These are phyloP conservation scores for Lipophrys pholis DNA, from an alignment of 2,113 vertebrate genomes.

Conservation along the genomic window DNA sequence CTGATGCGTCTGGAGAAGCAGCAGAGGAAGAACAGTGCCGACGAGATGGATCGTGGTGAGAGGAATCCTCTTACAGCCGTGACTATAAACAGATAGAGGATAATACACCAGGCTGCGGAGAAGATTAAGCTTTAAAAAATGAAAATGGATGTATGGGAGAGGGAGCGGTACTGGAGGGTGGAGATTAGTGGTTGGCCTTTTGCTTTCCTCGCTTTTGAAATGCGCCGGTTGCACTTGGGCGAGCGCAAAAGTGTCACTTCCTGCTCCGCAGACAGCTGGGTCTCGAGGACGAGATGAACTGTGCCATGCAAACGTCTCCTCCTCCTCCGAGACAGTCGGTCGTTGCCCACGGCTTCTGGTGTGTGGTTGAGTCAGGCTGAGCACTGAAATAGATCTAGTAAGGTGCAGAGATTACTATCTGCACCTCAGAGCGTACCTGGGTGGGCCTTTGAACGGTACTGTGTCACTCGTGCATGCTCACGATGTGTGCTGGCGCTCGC, in stretches of 20 bases:
- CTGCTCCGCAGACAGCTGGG: conserved; percentile 36
- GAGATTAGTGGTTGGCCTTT: conserved; percentile 9
- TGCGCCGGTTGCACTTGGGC: too few species aligned
- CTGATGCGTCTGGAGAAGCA: too few species aligned
- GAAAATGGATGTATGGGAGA: background rate
- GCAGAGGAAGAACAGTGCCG: background rate
- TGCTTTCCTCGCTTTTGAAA: background rate
- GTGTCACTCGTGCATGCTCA: conserved; percentile 19
- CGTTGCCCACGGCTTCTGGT: too few species aligned
- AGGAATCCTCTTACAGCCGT: too few species aligned
- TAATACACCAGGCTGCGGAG: background rate
- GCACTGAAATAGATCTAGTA: conserved; percentile 66
- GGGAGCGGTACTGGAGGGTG: background rate
- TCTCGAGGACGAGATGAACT: conserved; percentile 35
- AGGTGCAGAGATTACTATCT: conserved; percentile 55
- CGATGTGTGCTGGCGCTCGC: conserved; percentile 53
- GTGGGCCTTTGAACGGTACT: conserved; percentile 25
- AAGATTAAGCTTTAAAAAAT: background rate
- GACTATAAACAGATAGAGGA: background rate
- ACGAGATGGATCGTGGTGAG: too few species aligned
- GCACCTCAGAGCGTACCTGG: conserved; percentile 26
- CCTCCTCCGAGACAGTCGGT: too few species aligned
- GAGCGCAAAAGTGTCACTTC: conserved; percentile 19
- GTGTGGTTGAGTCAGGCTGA: conserved; percentile 18
- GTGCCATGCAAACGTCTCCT: too few species aligned